Conservation (phyloP, 2,888 invertebrate genomes). For the Drosophila anomalata region DNA sequence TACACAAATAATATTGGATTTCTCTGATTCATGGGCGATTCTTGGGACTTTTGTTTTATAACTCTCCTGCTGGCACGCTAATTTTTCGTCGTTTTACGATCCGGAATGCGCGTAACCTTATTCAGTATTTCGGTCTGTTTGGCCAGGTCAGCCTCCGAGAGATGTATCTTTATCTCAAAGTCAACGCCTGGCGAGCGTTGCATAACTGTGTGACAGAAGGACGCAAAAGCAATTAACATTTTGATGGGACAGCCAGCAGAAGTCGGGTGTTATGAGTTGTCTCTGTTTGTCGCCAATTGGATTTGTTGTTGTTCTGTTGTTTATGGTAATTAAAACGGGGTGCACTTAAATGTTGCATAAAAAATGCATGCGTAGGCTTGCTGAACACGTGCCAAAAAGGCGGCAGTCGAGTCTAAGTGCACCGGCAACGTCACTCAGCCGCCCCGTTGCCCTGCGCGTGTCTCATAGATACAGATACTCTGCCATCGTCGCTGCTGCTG, state of each 20-base stretch:
- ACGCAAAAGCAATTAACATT: slow-evolving; percentile 72
- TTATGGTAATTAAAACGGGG: slow-evolving; percentile 70
- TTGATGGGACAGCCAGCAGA: slow-evolving; percentile 49
- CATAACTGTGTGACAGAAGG: slow-evolving; percentile 38
- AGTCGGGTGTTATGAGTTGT: slow-evolving; percentile 52
- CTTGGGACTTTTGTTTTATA: slow-evolving; percentile 11
- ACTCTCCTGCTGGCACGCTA: slow-evolving; percentile 23
- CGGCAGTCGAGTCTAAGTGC: slow-evolving; percentile 58
- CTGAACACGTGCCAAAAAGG: slow-evolving; percentile 75
- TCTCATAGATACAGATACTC: slow-evolving; percentile 57
- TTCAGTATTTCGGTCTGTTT: slow-evolving; percentile 1
- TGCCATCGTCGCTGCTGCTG: slow-evolving; percentile 42
- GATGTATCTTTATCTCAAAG: slow-evolving; percentile 25
- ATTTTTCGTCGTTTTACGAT: slow-evolving; percentile 32
- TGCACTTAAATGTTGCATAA: slow-evolving; percentile 76
- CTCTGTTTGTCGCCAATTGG: slow-evolving; percentile 52
- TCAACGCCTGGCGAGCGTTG: slow-evolving; percentile 33
- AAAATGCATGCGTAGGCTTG: slow-evolving; percentile 65
- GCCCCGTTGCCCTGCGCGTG: slow-evolving; percentile 51
- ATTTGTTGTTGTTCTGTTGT: slow-evolving; percentile 49
- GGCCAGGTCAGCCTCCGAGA: background rate
- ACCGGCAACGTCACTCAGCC: slow-evolving; percentile 69
- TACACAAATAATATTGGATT: slow-evolving; percentile 19
- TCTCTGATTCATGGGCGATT: slow-evolving; percentile 10
- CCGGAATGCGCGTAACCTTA: slow-evolving; percentile 24